Evolutionary conservation across 2,888 invertebrate species (phyloP), one percentile per base, ranked within the genome.

Genomic region (Eupithecia insigniata): DNA sequence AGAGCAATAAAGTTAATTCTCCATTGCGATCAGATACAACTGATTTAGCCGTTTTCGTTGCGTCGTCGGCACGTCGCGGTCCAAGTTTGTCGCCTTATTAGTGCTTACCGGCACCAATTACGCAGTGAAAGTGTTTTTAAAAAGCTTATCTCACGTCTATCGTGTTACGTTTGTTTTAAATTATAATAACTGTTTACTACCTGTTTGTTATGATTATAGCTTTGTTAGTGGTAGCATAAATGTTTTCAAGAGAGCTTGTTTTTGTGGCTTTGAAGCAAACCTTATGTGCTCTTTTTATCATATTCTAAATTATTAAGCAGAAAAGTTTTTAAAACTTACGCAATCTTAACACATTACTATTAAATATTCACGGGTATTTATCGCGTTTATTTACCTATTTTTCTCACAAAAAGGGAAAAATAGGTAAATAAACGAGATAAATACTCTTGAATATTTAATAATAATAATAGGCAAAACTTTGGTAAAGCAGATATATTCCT

Each of bases 41-140:
- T 32, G 58, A 26, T 34, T 65, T 30, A 30, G 46, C 51, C 60
- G 55, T 34, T 64, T 36, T 34, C 30, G 30, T 34, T 62, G 62
- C 60, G 61, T 43, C 51, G 61, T 43, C 71, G 69, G 70, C 77
- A 76, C 72, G 75, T 78, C 79, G 79, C 62, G 76, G 76, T 74
- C 69, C 71, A 72, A 82, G 78, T 84, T 84, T 86, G 85, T 85
- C 85, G 79, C 86, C 85, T 83, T 88, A 89, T 86, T 87, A 86
- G 84, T 84, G 79, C 80, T 85, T 84, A 86, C 84, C 83, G 81
- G 80, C 80, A 83, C 84, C 84, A 88, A 89, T 89, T 91, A 89
- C 85, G 81, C 81, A 87, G 91, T 85, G 92, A 92, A 91, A 92
- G 92, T 91, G 86, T 85, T 88, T 86, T 85, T 76, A 83, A 87